Evolutionary conservation across 2,797 vertebrate species (phyloP).

Genomic region (Siniperca scherzeri): DNA sequence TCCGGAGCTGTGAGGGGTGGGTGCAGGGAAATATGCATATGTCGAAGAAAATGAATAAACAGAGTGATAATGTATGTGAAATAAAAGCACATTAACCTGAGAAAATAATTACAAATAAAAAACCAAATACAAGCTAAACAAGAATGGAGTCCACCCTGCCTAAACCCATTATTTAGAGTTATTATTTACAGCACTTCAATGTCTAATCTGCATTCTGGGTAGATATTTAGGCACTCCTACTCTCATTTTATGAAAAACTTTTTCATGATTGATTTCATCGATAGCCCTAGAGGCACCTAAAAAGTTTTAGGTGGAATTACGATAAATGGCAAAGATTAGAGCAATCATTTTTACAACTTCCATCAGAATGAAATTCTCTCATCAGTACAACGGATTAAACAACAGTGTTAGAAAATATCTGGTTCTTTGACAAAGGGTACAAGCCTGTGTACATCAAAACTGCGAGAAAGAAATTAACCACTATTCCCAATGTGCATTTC

Average conservation of each 20-base stretch:
- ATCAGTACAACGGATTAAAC: too few species aligned
- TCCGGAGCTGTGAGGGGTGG: background rate
- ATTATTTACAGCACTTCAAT: background rate
- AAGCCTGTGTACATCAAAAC: background rate
- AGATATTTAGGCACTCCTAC: background rate
- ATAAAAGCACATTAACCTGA: background rate
- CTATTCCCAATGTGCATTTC: background rate
- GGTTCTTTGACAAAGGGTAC: background rate
- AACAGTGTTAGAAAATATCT: too few species aligned
- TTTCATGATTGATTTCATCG: slow-evolving; percentile 5
- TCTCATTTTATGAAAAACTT: slow-evolving; percentile 3
- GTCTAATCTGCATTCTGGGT: slow-evolving; percentile 1
- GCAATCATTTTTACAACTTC: background rate
- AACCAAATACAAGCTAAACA: background rate
- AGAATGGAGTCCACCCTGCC: background rate
- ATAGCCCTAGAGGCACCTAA: background rate
- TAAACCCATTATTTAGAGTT: background rate
- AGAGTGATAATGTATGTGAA: background rate
- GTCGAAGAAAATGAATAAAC: too few species aligned
- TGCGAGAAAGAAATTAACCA: background rate
- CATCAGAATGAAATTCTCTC: too few species aligned
- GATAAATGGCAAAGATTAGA: slow-evolving; percentile 13
- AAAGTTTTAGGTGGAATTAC: background rate
- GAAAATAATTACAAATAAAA: background rate
- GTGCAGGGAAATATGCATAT: background rate